These are phyloP conservation scores for Aporrectodea caliginosa DNA, from an alignment of 1,140 invertebrate species.

Conservation along the genomic window DNA sequence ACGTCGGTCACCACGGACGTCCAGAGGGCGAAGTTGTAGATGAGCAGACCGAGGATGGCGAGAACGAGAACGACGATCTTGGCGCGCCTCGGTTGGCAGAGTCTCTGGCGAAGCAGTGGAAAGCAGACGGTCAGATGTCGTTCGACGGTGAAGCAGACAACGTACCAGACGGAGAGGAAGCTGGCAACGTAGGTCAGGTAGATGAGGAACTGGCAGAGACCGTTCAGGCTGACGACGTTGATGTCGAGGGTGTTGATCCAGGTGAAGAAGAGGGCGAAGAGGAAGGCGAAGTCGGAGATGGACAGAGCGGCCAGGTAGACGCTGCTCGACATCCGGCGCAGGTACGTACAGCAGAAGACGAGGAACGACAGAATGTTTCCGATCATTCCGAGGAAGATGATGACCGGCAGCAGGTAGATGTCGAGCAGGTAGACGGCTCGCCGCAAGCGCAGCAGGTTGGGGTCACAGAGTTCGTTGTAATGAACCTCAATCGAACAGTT, in stretches of 20 bases:
- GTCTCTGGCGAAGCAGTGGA: slow-evolving; percentile 1
- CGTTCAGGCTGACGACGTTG: background rate
- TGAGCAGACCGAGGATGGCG: background rate
- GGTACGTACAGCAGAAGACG: slow-evolving; percentile 68
- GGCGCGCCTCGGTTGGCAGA: slow-evolving; percentile 27
- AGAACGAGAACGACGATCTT: background rate
- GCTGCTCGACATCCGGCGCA: slow-evolving; percentile 64
- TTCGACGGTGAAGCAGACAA: slow-evolving; percentile 26
- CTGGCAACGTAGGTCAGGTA: slow-evolving; percentile 10
- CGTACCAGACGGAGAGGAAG: slow-evolving; percentile 20
- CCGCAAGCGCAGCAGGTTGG: background rate
- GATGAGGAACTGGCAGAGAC: slow-evolving; percentile 3
- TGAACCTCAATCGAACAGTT: background rate
- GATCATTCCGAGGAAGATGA: slow-evolving; percentile 64
- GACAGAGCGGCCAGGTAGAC: slow-evolving; percentile 64
- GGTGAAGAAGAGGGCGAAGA: slow-evolving; percentile 54
- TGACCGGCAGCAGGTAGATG: slow-evolving; percentile 66
- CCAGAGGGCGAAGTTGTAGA: slow-evolving; percentile 8
- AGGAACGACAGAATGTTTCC: slow-evolving; percentile 68
- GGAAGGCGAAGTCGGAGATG: slow-evolving; percentile 58
- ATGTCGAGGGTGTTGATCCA: slow-evolving; percentile 59
- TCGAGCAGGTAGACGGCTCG: slow-evolving; percentile 46
- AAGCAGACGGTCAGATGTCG: slow-evolving; percentile 15
- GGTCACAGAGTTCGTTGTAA: background rate
- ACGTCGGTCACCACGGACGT: slow-evolving; percentile 42